Evolutionary conservation across 2,113 vertebrate genomes (phyloP).

Genomic region (Tetrax tetrax): DNA sequence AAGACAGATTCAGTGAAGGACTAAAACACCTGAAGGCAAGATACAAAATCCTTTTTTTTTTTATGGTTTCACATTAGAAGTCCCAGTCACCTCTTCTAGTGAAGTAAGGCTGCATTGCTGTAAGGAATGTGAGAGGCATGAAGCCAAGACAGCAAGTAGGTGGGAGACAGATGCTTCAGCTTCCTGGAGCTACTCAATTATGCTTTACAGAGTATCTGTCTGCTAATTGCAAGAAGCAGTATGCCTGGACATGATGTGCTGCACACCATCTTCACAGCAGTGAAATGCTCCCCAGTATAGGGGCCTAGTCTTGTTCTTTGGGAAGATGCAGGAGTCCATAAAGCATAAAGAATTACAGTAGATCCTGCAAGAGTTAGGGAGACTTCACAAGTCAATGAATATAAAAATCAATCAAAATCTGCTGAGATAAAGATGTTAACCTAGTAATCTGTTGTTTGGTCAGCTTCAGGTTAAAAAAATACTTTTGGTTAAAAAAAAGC

Average conservation of each 20-base stretch:
- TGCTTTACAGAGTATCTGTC: background rate
- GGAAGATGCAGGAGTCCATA: background rate
- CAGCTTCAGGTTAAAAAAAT: background rate
- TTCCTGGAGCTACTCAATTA: background rate
- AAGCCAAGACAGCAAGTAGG: background rate
- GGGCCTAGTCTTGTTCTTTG: background rate
- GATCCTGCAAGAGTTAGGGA: background rate
- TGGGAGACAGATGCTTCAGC: background rate
- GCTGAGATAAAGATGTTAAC: background rate
- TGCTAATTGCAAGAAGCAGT: background rate
- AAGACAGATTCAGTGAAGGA: background rate
- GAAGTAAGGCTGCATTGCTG: background rate
- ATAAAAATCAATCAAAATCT: background rate
- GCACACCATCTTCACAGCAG: background rate
- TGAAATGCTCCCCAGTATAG: background rate
- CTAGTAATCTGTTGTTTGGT: background rate
- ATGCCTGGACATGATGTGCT: background rate
- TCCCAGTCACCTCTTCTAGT: background rate
- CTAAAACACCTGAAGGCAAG: background rate
- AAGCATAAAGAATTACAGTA: background rate
- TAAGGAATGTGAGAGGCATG: background rate
- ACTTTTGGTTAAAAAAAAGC: background rate
- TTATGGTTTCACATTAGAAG: background rate
- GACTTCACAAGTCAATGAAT: background rate
- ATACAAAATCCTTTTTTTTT: background rate